Conservation (phyloP, 1,140 invertebrate genomes). For the Leptinotarsa undecemlineata region DNA sequence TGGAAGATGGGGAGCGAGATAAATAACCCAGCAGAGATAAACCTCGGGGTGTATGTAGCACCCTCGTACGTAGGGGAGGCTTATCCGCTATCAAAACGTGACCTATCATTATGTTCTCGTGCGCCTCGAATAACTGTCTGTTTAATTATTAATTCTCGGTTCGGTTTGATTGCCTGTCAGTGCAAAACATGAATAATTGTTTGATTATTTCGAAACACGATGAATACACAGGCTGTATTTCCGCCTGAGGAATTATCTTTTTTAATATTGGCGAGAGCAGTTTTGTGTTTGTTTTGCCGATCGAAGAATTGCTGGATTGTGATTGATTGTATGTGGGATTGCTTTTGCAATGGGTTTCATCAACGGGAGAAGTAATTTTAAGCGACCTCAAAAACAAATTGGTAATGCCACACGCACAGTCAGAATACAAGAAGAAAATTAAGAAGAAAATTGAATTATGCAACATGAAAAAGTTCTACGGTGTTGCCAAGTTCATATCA, state of each 20-base stretch:
- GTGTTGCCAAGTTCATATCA: no score
- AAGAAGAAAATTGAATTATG: no score
- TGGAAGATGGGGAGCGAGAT: not conserved
- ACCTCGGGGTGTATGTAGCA: not conserved
- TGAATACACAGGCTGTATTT: not conserved
- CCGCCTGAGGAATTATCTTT: not conserved
- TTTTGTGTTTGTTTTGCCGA: not conserved
- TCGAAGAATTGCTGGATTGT: not conserved
- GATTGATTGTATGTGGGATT: not conserved
- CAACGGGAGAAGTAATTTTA: no score
- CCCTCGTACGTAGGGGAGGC: constrained; percentile 10
- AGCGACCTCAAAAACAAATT: no score
- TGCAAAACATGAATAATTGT: constrained; percentile 19
- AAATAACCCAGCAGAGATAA: not conserved
- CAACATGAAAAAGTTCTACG: no score
- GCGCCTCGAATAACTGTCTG: constrained; percentile 13
- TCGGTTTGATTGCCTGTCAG: constrained; percentile 23
- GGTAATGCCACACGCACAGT: no score
- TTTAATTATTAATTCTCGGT: constrained; percentile 25
- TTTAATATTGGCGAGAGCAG: not conserved
- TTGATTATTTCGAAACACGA: constrained; percentile 17
- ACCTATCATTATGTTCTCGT: constrained; percentile 36
- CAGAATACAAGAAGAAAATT: no score
- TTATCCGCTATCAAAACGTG: constrained; percentile 38
- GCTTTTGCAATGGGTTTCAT: not conserved